Percentiles rank a stretch among this genome's conserved stretches.
phyloP scores from a whole-genome alignment of 2,113 vertebrate genomes.

The Antennarius striatus region DNA sequence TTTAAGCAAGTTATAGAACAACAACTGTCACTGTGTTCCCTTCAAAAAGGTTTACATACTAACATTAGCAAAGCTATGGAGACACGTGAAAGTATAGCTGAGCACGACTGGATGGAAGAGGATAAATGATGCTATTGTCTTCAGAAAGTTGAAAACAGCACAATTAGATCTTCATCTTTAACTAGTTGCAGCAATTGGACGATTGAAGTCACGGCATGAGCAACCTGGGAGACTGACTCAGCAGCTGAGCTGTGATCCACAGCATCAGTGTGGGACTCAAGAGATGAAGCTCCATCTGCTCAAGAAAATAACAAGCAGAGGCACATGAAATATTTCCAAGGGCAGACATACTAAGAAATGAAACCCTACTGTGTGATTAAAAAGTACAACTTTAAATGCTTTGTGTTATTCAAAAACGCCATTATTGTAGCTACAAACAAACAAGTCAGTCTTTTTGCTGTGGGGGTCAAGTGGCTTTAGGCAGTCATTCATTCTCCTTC shows the following conservation, averaged over 20 bases:
- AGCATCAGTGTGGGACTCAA: conserved; percentile 57
- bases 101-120: not conserved
- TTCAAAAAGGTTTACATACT: not conserved
- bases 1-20: too few species aligned
- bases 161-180: conserved; percentile 16
- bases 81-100: not conserved
- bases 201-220: conserved; percentile 46
- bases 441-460: not conserved
- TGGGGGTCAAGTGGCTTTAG: conserved; percentile 1
- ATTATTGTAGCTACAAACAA: not conserved
- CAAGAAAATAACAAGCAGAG: conserved; percentile 46
- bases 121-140: not conserved
- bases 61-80: not conserved
- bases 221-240: conserved; percentile 67
- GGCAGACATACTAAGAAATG: conserved; percentile 17
- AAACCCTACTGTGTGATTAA: not conserved
- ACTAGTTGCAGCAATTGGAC: conserved; percentile 30
- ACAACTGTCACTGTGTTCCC: too few species aligned
- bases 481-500: conserved; percentile 13
- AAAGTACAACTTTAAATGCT: not conserved
- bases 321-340: conserved; percentile 35
- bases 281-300: conserved; percentile 66
- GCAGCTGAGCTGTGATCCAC: conserved; percentile 59
- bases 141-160: not conserved
- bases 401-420: too few species aligned